These are phyloP conservation scores for Microchrysa polita DNA, from an alignment of 2,888 invertebrate genomes.

Conservation along the genomic window DNA sequence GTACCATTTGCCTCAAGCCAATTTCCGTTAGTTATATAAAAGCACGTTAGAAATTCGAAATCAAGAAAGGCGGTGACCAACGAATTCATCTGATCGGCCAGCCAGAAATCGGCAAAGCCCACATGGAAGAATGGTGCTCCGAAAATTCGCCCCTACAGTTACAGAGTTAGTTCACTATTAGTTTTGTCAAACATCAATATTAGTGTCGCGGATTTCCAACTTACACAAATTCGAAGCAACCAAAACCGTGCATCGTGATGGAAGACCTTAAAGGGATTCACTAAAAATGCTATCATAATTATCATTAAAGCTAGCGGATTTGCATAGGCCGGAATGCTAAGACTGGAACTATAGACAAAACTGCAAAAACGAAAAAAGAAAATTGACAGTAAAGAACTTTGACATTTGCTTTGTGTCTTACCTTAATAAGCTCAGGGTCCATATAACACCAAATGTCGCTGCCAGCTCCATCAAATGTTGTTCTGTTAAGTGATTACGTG, in stretches of 20 bases:
- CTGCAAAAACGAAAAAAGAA: conserved; percentile 49
- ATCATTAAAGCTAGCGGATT: conserved; percentile 87
- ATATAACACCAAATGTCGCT: conserved; percentile 91
- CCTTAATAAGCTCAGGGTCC: conserved; percentile 90
- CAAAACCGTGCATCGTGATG: conserved; percentile 94
- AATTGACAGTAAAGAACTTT: not conserved
- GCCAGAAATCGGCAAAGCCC: conserved; percentile 97
- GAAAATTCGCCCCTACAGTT: conserved; percentile 81
- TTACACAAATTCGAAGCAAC: conserved; percentile 88
- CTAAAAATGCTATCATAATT: conserved; percentile 83
- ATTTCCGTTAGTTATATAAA: conserved; percentile 83
- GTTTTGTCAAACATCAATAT: conserved; percentile 22
- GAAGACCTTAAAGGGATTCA: conserved; percentile 93
- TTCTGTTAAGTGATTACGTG: conserved; percentile 91
- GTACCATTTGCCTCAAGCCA: conserved; percentile 73
- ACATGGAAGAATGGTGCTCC: conserved; percentile 94
- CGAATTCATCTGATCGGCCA: conserved; percentile 97
- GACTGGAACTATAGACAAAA: conserved; percentile 74
- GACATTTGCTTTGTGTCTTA: conserved; percentile 65
- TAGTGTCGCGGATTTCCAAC: conserved; percentile 57
- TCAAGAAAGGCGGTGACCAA: conserved; percentile 89
- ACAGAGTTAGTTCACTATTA: conserved; percentile 49
- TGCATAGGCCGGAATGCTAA: conserved; percentile 91
- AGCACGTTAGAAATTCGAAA: conserved; percentile 92
- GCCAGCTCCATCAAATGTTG: conserved; percentile 96